Percentiles rank a stretch among this genome's conserved stretches.
These are phyloP conservation scores for Mactromeris polynyma DNA, from an alignment of 2,888 invertebrate genomes.

Conservation along the genomic window DNA sequence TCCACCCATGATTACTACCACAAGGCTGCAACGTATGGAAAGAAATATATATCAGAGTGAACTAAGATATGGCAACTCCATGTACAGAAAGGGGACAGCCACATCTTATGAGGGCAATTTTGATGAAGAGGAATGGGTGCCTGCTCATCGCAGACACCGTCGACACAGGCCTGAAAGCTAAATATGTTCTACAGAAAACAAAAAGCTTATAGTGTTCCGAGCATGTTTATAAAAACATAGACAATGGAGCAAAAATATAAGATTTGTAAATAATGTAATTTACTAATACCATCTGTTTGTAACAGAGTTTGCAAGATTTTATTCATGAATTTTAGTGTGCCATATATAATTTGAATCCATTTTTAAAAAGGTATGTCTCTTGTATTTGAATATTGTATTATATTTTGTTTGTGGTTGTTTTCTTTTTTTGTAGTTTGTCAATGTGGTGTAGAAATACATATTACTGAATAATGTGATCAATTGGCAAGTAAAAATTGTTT, in stretches of 20 bases:
- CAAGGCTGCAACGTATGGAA: conserved; percentile 24
- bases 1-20: conserved; percentile 25
- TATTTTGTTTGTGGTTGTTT: not conserved
- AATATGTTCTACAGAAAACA: not conserved
- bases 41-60: not conserved
- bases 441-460: too few species aligned
- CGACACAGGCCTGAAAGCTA: not conserved
- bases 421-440: too few species aligned
- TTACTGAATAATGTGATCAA: too few species aligned
- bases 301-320: too few species aligned
- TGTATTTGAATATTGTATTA: too few species aligned
- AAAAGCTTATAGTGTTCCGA: not conserved
- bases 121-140: conserved; percentile 10
- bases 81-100: conserved; percentile 24
- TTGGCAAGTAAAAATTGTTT: too few species aligned
- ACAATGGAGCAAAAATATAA: not conserved
- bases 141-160: not conserved
- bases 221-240: not conserved
- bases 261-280: too few species aligned
- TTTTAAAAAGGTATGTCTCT: not conserved
- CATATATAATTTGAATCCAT: not conserved
- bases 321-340: too few species aligned
- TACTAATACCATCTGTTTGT: too few species aligned
- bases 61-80: conserved; percentile 22
- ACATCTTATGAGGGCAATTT: conserved; percentile 27